These are phyloP conservation scores for Tromatobia lineatoria DNA, from an alignment of 2,888 invertebrate species.

Conservation along the genomic window DNA sequence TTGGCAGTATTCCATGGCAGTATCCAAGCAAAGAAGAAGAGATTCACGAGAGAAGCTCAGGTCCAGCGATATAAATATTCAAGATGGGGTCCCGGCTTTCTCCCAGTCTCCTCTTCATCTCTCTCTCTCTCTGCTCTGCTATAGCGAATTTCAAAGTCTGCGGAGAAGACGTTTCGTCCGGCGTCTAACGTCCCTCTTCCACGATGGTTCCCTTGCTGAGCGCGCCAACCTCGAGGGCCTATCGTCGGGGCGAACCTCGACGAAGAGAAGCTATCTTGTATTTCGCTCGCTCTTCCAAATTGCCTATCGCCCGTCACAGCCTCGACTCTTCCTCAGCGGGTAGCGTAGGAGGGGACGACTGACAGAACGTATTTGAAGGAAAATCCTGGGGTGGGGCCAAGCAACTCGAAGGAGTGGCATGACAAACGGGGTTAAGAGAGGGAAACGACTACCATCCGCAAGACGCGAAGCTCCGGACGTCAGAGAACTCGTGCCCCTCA, in stretches of 20 bases:
- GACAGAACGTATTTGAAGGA: slow-evolving; percentile 75
- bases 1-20: not conserved
- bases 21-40: slow-evolving; percentile 8
- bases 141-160: slow-evolving; percentile 55
- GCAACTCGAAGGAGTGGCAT: slow-evolving; percentile 56
- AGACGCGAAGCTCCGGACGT: slow-evolving; percentile 66
- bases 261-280: slow-evolving; percentile 1
- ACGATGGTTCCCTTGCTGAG: slow-evolving; percentile 21
- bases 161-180: slow-evolving; percentile 39
- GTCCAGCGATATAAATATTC: slow-evolving; percentile 80
- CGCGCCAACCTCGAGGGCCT: slow-evolving; percentile 38
- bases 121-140: slow-evolving; percentile 14
- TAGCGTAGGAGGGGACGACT: slow-evolving; percentile 73
- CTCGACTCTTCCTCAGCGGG: not conserved
- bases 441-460: slow-evolving; percentile 68
- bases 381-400: slow-evolving; percentile 72
- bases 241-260: slow-evolving; percentile 5
- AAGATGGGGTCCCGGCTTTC: slow-evolving; percentile 73
- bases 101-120: slow-evolving; percentile 44
- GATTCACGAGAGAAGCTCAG: slow-evolving; percentile 28
- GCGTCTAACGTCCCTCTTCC: slow-evolving; percentile 26
- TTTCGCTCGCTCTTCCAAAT: slow-evolving; percentile 36
- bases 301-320: slow-evolving; percentile 2
- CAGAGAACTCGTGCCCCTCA: slow-evolving; percentile 74
- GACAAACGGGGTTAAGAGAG: slow-evolving; percentile 32